Evolutionary conservation across 2,113 vertebrate genomes (phyloP).

Genomic region (Saimiri boliviensis): DNA sequence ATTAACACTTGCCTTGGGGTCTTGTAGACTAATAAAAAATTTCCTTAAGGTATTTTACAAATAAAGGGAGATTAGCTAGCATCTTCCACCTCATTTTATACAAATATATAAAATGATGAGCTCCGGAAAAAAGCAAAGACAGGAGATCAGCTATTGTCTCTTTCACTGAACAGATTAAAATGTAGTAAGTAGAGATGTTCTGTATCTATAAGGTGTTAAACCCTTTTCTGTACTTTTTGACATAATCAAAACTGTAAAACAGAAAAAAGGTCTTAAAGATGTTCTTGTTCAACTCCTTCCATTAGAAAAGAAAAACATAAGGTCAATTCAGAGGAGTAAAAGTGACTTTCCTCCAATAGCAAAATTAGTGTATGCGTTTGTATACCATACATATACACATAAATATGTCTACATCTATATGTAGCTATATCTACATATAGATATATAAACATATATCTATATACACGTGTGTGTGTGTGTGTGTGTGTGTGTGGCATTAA

Average conservation of each 20-base stretch:
- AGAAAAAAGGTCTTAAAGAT: neutral
- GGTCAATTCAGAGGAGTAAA: neutral
- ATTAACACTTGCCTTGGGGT: neutral
- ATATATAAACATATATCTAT: neutral
- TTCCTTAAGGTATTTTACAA: constrained; percentile 54
- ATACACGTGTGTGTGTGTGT: neutral
- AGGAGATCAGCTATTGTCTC: constrained; percentile 52
- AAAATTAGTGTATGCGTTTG: neutral
- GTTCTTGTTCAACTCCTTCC: neutral
- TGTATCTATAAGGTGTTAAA: neutral
- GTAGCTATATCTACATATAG: no score
- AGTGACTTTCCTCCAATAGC: neutral
- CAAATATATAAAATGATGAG: constrained; percentile 66
- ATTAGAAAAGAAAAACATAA: neutral
- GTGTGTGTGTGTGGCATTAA: neutral
- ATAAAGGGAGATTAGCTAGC: constrained; percentile 48
- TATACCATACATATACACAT: no score
- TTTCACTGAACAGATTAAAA: constrained; percentile 69
- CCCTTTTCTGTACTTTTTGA: neutral
- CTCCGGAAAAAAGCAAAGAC: constrained; percentile 34
- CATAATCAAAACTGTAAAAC: neutral
- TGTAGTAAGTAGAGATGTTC: constrained; percentile 40
- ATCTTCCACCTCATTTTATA: constrained; percentile 46
- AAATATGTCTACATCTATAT: neutral
- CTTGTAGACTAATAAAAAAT: constrained; percentile 52